A percentile compares a stretch with the other conserved stretches of the same genome.
These are phyloP conservation scores for Drosophila pseudoananassae DNA, from an alignment of 1,140 invertebrate genomes.

Conservation along the genomic window DNA sequence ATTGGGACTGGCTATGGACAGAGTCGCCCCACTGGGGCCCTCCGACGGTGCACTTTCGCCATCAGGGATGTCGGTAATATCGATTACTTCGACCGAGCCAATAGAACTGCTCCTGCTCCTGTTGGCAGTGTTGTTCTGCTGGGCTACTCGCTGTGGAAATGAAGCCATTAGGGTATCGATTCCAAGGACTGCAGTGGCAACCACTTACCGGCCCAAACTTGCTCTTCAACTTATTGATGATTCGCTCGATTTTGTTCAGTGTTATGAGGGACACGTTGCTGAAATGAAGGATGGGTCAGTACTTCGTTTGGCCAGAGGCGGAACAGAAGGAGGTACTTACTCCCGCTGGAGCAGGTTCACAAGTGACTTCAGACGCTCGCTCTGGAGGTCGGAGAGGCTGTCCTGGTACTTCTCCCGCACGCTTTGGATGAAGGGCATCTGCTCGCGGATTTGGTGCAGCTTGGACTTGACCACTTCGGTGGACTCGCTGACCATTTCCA, in stretches of 20 bases:
- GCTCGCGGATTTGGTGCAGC: constrained; percentile 19
- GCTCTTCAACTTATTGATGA: constrained; percentile 42
- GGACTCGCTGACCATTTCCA: neutral
- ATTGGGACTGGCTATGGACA: neutral
- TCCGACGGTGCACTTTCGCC: neutral
- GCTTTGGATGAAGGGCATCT: constrained; percentile 41
- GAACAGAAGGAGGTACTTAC: constrained; percentile 29
- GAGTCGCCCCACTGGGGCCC: too few species aligned
- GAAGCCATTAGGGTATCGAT: neutral
- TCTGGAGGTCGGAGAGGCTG: constrained; percentile 24
- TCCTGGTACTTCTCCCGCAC: constrained; percentile 13
- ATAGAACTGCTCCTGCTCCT: neutral
- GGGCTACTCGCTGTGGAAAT: neutral
- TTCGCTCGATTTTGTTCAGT: constrained; percentile 42
- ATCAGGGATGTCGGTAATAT: neutral
- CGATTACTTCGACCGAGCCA: neutral
- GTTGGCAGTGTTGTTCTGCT: neutral
- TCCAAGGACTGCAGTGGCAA: too few species aligned
- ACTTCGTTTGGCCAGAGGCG: neutral
- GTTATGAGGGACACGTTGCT: constrained; percentile 5
- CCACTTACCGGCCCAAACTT: constrained; percentile 49
- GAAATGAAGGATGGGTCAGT: neutral
- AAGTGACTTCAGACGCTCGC: constrained; percentile 27
- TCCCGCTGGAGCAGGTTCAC: constrained; percentile 30
- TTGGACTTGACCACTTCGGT: constrained; percentile 6